Evolutionary conservation across 53 echinoderm and acorn worm genomes (phyloP).

Genomic region (Luidia sarsii): DNA sequence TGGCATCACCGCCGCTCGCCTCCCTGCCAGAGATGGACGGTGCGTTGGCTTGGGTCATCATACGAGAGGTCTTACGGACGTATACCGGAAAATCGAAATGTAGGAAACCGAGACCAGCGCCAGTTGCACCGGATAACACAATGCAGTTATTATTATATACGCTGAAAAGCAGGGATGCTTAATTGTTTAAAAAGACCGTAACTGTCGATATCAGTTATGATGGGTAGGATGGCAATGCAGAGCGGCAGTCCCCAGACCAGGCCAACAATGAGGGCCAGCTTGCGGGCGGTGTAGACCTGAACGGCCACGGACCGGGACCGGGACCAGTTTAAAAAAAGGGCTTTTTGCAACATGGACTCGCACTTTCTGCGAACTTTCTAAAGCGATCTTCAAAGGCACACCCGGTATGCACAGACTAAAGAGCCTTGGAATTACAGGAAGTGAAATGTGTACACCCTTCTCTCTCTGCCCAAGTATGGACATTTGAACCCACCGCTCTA

Average conservation of each 20-base stretch:
- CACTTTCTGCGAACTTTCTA: too few relatives aligned
- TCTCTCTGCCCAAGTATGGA: too few relatives aligned
- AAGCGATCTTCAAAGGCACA: too few relatives aligned
- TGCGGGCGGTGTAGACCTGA: slow-evolving; percentile 58
- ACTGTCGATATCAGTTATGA: slow-evolving; percentile 47
- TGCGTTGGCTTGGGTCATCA: slow-evolving; percentile 28
- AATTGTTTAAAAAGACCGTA: too few relatives aligned
- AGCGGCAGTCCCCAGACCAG: slow-evolving; percentile 48
- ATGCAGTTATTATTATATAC: background rate
- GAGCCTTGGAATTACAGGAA: too few relatives aligned
- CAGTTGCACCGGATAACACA: slow-evolving; percentile 25
- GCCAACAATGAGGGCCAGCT: slow-evolving; percentile 48
- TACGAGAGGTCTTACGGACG: slow-evolving; percentile 15
- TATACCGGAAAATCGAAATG: slow-evolving; percentile 14
- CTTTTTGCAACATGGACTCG: too few relatives aligned
- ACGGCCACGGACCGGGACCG: slow-evolving; percentile 52
- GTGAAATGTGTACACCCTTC: too few relatives aligned
- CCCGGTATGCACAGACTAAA: too few relatives aligned
- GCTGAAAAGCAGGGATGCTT: too few relatives aligned
- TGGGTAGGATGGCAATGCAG: slow-evolving; percentile 7
- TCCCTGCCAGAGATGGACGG: slow-evolving; percentile 10
- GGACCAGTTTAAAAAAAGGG: too few relatives aligned
- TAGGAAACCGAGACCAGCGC: background rate
- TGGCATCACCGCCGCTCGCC: slow-evolving; percentile 16
- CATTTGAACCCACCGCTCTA: too few relatives aligned